phyloP scores from a whole-genome alignment of 2,797 vertebrate genomes.

The Alca torda region DNA sequence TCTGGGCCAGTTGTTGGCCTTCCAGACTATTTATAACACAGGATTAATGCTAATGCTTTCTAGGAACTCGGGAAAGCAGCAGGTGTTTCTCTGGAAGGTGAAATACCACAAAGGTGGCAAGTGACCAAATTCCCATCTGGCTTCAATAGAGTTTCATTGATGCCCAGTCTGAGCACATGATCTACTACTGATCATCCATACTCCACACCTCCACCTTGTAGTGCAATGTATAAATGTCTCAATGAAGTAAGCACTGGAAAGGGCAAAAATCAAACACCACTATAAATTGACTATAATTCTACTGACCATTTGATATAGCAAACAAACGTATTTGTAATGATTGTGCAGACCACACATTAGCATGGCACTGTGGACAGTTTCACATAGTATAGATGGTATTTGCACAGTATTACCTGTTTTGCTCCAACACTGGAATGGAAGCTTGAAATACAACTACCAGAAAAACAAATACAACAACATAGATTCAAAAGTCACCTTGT shows the following conservation, averaged over 20 bases:
- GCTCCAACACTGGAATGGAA: background rate
- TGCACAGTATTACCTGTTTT: background rate
- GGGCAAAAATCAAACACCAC: background rate
- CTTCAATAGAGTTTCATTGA: background rate
- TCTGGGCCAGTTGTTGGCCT: background rate
- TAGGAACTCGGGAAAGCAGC: background rate
- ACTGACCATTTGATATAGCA: background rate
- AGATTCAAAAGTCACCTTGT: background rate
- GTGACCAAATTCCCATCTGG: background rate
- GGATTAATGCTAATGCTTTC: background rate
- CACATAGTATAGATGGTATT: background rate
- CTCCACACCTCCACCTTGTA: background rate
- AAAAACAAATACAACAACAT: background rate
- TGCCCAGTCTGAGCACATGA: background rate
- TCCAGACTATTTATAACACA: background rate
- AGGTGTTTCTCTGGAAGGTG: background rate
- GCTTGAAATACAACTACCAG: background rate
- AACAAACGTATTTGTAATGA: background rate
- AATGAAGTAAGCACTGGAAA: background rate
- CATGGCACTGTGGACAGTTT: fast-evolving
- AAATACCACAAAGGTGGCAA: background rate
- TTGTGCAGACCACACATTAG: background rate
- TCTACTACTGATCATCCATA: background rate
- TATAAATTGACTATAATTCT: background rate
- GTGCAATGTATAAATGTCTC: background rate